phyloP scores from a whole-genome alignment of 2,888 invertebrate genomes.

The Orgyia antiqua region DNA sequence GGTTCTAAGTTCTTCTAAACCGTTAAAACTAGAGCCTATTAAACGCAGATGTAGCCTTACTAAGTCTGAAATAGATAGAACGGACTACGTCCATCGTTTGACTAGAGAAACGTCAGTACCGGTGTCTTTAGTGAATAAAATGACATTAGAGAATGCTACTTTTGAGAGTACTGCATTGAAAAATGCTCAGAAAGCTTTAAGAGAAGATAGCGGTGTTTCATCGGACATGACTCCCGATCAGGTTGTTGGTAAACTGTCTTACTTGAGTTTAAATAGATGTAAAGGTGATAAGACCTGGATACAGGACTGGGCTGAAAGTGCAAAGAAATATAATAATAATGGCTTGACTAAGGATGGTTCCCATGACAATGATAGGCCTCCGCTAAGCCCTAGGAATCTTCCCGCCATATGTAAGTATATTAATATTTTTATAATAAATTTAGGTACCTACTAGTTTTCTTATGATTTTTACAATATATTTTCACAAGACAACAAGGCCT shows the following conservation, averaged over 20 bases:
- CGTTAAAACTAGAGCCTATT: constrained; percentile 44
- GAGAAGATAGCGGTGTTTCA: constrained; percentile 44
- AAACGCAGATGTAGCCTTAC: constrained; percentile 79
- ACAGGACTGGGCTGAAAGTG: constrained; percentile 82
- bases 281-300: constrained; percentile 79
- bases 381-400: constrained; percentile 58
- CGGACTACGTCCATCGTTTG: constrained; percentile 74
- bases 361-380: constrained; percentile 43
- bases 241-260: constrained; percentile 61
- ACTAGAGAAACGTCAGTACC: constrained; percentile 66
- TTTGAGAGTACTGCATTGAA: constrained; percentile 64
- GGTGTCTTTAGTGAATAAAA: constrained; percentile 53
- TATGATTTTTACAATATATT: too few relatives aligned
- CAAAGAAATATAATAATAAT: constrained; percentile 71
- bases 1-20: constrained; percentile 77
- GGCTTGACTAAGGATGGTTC: constrained; percentile 35
- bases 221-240: constrained; percentile 51
- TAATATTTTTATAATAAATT: constrained; percentile 9
- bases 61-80: constrained; percentile 84
- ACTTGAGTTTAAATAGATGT: constrained; percentile 67
- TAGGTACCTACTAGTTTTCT: too few relatives aligned
- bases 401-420: constrained; percentile 57
- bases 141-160: constrained; percentile 41
- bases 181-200: constrained; percentile 54
- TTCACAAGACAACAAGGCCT: too few relatives aligned